These are phyloP conservation scores for Hermaeophaga mercurialis DNA, from an alignment of 2,888 invertebrate species.

Conservation along the genomic window DNA sequence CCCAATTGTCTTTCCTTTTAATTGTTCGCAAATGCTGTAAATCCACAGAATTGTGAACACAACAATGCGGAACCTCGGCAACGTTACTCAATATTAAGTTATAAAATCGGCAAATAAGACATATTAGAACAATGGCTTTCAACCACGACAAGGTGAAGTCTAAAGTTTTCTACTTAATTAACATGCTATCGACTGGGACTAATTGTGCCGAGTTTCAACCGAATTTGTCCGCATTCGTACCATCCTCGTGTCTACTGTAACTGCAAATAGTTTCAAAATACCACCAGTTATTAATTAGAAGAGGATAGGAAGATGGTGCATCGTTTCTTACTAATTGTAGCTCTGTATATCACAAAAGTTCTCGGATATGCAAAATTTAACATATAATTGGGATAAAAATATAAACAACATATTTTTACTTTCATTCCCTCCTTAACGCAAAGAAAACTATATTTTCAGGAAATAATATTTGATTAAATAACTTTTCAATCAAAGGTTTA, in stretches of 20 bases:
- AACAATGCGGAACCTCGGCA: conserved; percentile 19
- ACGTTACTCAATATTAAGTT: conserved; percentile 37
- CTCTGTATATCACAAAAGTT: conserved; percentile 14
- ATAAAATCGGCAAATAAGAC: conserved; percentile 43
- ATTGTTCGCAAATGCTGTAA: background rate
- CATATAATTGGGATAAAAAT: background rate
- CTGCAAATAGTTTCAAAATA: conserved; percentile 39
- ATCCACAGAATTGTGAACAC: conserved; percentile 14
- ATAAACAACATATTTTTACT: too few relatives aligned
- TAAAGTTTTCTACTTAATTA: conserved; percentile 46
- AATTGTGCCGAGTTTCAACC: conserved; percentile 39
- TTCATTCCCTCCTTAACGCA: too few relatives aligned
- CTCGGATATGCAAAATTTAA: background rate
- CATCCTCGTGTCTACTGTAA: conserved; percentile 38
- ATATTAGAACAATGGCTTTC: conserved; percentile 39
- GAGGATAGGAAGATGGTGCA: conserved; percentile 20
- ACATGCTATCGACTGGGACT: conserved; percentile 42
- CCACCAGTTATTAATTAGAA: conserved; percentile 37
- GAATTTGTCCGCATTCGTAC: conserved; percentile 38
- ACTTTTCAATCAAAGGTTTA: too few relatives aligned
- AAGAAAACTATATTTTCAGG: too few relatives aligned
- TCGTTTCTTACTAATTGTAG: conserved; percentile 22
- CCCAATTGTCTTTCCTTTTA: conserved; percentile 4
- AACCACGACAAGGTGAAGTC: conserved; percentile 44
- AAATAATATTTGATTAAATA: too few relatives aligned